Evolutionary conservation across 2,888 invertebrate genomes (phyloP), one percentile per base, ranked within the genome.

Genomic region (Chrysodeixis includens): DNA sequence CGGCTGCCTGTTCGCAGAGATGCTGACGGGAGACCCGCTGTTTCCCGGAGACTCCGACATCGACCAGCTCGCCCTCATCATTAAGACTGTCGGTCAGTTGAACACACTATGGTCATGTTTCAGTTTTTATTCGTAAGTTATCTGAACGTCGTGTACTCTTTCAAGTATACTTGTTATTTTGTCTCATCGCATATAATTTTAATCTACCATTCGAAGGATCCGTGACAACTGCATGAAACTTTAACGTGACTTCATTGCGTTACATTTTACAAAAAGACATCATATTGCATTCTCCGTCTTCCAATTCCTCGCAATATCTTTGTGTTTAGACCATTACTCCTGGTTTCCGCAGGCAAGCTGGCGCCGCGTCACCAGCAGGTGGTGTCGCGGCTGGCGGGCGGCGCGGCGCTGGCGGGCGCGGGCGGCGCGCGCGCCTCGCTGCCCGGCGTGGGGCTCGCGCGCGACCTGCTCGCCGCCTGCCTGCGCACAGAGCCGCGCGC

Each of bases 21-120:
- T 98, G 97, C 94, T 98, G 92, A 97, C 97, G 0, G 98, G 98
- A 0, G 97, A 98, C 82, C 98, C 98, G 0, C 89, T 98, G 58
- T 98, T 98, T 90, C 98, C 98, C 0, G 98, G 98, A 0, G 98
- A 98, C 83, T 98, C 98, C 0, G 98, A 98, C 88, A 97, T 98
- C 62, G 98, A 98, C 88, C 98, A 98, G 85, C 95, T 98, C 0
- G 97, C 97, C 80, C 96, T 97, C 73, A 98, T 98, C 72, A 97
- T 97, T 46, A 97, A 97, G 90, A 95, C 97, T 84, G 95, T 98
- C 69, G 98, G 98, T 96, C 79, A 92, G 95, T 75, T 51, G 0
- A 4, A 7, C 9, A 0, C 1, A 14, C 12, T 35, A 12, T 12
- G 5, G 3, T 14, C 0, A 0, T 22, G 51, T n/a, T n/a, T n/a